Conservation (phyloP, 2,888 invertebrate species). For the Lacanobia wlatinum region DNA sequence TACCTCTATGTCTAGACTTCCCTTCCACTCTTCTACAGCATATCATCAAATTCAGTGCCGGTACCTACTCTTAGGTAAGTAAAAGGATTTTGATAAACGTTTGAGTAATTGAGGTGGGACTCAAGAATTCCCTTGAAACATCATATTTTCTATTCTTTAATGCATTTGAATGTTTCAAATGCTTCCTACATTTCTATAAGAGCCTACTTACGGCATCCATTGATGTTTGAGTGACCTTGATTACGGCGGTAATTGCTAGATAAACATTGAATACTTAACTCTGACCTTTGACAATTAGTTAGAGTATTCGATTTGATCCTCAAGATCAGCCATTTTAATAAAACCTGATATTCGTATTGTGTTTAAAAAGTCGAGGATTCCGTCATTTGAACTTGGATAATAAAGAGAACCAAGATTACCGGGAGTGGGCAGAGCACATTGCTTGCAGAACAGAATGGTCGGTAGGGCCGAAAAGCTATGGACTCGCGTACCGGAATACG, state of each 20-base stretch:
- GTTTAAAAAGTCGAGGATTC: constrained; percentile 7
- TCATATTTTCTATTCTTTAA: constrained; percentile 41
- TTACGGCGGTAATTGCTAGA: constrained; percentile 80
- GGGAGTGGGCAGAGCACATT: too few species aligned
- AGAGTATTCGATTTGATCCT: constrained; percentile 72
- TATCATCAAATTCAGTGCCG: too few species aligned
- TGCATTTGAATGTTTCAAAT: constrained; percentile 22
- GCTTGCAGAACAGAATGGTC: too few species aligned
- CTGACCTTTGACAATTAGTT: constrained; percentile 84
- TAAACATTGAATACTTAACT: constrained; percentile 80
- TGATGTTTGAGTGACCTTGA: constrained; percentile 75
- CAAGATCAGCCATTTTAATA: constrained; percentile 64
- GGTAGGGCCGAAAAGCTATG: too few species aligned
- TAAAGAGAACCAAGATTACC: too few species aligned
- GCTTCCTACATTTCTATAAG: constrained; percentile 47
- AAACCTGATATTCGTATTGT: constrained; percentile 4
- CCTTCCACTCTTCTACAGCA: too few species aligned
- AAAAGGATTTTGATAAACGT: too few species aligned
- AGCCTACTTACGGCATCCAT: constrained; percentile 61
- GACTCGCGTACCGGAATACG: too few species aligned
- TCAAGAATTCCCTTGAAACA: constrained; percentile 41
- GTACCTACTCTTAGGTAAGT: too few species aligned
- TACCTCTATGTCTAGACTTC: too few species aligned
- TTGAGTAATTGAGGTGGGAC: neutral
- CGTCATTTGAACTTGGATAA: neutral